Evolutionary conservation across 2,113 vertebrate species (phyloP).

Genomic region (Cololabis saira): DNA sequence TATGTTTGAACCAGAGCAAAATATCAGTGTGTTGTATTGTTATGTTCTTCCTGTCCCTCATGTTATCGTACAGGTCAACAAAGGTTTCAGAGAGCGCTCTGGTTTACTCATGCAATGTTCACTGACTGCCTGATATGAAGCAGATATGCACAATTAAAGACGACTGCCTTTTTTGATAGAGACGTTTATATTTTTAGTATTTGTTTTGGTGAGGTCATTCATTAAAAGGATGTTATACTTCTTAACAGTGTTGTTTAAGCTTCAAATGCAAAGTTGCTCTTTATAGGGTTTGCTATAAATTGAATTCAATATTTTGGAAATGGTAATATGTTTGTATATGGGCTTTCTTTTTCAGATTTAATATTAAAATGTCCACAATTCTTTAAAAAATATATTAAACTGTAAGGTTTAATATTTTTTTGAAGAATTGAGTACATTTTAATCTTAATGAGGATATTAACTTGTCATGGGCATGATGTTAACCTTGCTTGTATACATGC

Average conservation of each 20-base stretch:
- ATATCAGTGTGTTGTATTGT: constrained; percentile 22
- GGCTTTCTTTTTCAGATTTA: too few relatives aligned
- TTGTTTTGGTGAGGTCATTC: constrained; percentile 41
- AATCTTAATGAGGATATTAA: too few relatives aligned
- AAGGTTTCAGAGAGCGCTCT: constrained; percentile 16
- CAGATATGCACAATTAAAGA: constrained; percentile 42
- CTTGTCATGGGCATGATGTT: too few relatives aligned
- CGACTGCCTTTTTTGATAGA: constrained; percentile 59
- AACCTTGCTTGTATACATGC: too few relatives aligned
- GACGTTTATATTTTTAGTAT: constrained; percentile 61
- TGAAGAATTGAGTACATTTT: too few relatives aligned
- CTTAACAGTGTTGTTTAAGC: constrained; percentile 17
- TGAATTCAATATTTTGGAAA: too few relatives aligned
- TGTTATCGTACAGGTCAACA: constrained; percentile 13
- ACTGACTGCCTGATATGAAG: constrained; percentile 23
- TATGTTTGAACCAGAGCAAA: constrained; percentile 22
- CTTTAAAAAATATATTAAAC: too few relatives aligned
- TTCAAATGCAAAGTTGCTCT: too few relatives aligned
- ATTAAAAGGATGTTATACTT: constrained; percentile 62
- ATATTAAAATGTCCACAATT: too few relatives aligned
- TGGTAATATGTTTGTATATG: too few relatives aligned
- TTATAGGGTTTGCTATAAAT: too few relatives aligned
- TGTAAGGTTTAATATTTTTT: too few relatives aligned
- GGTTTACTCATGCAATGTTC: constrained; percentile 30
- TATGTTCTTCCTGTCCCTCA: constrained; percentile 20